Conservation (phyloP, 1,140 invertebrate species). For the Hylaeus volcanicus region DNA sequence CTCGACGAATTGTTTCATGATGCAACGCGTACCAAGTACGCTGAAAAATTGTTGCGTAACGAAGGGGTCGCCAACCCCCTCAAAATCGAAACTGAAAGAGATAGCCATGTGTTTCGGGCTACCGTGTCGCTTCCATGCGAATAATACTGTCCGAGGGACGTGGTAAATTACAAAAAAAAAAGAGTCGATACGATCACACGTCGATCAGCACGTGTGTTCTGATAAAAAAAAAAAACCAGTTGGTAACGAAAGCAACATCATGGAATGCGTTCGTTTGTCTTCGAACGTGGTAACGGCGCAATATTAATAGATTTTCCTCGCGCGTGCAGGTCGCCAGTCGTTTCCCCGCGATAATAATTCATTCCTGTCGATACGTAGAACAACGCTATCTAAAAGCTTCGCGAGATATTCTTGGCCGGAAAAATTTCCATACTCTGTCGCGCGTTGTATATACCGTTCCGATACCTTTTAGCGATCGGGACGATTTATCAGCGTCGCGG, state of each 20-base stretch:
- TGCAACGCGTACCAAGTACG: too few species aligned
- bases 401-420: too few species aligned
- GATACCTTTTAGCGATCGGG: too few species aligned
- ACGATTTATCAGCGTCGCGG: not conserved
- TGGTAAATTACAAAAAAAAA: constrained; percentile 12
- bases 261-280: constrained; percentile 49
- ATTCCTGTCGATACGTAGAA: not conserved
- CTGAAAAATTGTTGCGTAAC: not conserved
- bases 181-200: constrained; percentile 12
- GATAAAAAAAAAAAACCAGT: not conserved
- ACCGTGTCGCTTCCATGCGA: not conserved
- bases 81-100: constrained; percentile 10
- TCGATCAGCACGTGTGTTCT: not conserved
- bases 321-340: constrained; percentile 2
- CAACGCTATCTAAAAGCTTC: too few species aligned
- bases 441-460: too few species aligned
- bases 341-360: not conserved
- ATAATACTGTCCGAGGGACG: constrained; percentile 30
- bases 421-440: too few species aligned
- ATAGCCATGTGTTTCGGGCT: not conserved
- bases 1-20: not conserved
- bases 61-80: too few species aligned
- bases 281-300: constrained; percentile 30
- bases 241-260: constrained; percentile 27
- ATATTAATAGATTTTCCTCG: constrained; percentile 11